Evolutionary conservation across 2,888 invertebrate genomes (phyloP).

Genomic region (Luperina testacea): DNA sequence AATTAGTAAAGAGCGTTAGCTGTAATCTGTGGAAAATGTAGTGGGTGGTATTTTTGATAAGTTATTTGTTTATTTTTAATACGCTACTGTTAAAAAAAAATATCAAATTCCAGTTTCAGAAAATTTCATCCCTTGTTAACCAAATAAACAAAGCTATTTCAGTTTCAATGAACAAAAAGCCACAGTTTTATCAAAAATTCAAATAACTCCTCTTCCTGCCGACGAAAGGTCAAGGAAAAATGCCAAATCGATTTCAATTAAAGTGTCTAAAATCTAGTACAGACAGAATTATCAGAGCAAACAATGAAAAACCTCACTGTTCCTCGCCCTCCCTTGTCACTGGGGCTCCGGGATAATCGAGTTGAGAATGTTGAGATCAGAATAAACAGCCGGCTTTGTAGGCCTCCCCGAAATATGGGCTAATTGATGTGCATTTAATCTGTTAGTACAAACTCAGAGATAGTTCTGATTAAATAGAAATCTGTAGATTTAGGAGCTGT

Average conservation of each 20-base stretch:
- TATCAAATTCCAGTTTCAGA: not conserved
- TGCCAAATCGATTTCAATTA: conserved; percentile 61
- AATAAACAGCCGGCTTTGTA: conserved; percentile 57
- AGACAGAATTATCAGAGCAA: conserved; percentile 48
- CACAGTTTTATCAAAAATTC: conserved; percentile 23
- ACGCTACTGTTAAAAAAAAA: not conserved
- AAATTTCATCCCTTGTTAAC: not conserved
- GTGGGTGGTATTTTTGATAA: not conserved
- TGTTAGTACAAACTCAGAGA: conserved; percentile 32
- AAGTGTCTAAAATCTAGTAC: conserved; percentile 58
- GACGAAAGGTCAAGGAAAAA: conserved; percentile 49
- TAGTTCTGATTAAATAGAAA: conserved; percentile 29
- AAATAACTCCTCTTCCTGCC: conserved; percentile 12
- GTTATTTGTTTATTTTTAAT: not conserved
- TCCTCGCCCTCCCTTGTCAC: conserved; percentile 64
- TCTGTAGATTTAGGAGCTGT: conserved; percentile 34
- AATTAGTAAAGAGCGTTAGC: not conserved
- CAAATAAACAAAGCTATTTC: conserved; percentile 13
- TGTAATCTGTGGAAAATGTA: not conserved
- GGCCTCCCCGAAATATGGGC: conserved; percentile 44
- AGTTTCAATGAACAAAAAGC: conserved; percentile 25
- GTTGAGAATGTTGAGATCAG: conserved; percentile 58
- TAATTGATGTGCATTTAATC: conserved; percentile 64
- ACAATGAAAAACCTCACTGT: conserved; percentile 51
- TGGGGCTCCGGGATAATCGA: conserved; percentile 61